Percentiles rank a stretch among this genome's conserved stretches.
Evolutionary conservation across 1,140 invertebrate species (phyloP).

Genomic region (Drosophila auraria): DNA sequence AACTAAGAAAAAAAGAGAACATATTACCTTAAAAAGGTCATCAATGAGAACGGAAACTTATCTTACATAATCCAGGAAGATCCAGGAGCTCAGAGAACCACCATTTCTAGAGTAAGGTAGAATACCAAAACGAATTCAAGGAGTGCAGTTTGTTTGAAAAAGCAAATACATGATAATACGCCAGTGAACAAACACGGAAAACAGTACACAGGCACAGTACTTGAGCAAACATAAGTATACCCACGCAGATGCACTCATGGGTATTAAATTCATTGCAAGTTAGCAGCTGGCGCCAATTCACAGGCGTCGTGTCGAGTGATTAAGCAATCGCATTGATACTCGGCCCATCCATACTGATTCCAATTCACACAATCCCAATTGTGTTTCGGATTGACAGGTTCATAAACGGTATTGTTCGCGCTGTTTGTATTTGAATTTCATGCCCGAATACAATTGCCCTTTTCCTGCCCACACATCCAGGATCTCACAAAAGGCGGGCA

Average conservation of each 20-base stretch:
- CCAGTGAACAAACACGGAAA: constrained; percentile 7
- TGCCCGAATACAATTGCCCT: constrained; percentile 77
- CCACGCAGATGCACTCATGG: constrained; percentile 54
- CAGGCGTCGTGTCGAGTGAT: constrained; percentile 61
- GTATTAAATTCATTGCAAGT: constrained; percentile 59
- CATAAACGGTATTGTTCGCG: constrained; percentile 79
- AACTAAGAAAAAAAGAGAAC: too few species aligned
- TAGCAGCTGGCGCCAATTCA: constrained; percentile 79
- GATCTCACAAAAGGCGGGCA: constrained; percentile 32
- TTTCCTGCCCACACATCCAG: constrained; percentile 66
- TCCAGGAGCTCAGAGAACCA: not conserved
- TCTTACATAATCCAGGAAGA: constrained; percentile 24
- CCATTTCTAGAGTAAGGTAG: constrained; percentile 6
- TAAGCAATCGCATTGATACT: constrained; percentile 73
- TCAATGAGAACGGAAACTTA: constrained; percentile 20
- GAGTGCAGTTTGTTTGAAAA: constrained; percentile 21
- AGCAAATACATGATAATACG: constrained; percentile 36
- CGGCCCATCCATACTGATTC: constrained; percentile 54
- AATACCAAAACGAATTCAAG: constrained; percentile 1
- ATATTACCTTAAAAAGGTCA: not conserved
- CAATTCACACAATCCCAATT: constrained; percentile 74
- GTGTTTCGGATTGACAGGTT: constrained; percentile 81
- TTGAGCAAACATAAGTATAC: constrained; percentile 32
- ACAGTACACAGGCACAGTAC: not conserved
- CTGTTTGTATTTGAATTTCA: constrained; percentile 83